Evolutionary conservation across 1,140 invertebrate species (phyloP).

Genomic region (Heliothis subflexa): DNA sequence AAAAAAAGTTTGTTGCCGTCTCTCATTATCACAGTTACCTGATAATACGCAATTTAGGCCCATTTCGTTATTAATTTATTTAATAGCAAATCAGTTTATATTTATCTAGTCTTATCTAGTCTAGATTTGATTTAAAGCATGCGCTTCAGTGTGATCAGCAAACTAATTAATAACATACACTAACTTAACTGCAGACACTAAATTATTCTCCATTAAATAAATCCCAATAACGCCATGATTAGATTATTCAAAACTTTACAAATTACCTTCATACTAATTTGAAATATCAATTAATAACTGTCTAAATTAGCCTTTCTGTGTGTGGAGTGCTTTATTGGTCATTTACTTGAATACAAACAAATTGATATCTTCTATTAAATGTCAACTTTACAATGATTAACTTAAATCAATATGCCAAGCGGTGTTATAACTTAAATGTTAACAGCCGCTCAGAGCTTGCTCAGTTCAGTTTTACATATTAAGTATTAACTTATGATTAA

Average conservation of each 20-base stretch:
- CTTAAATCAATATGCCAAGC: conserved; percentile 3
- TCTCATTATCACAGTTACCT: background rate
- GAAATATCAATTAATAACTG: conserved; percentile 2
- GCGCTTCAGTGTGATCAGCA: no score
- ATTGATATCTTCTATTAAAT: conserved; percentile 14
- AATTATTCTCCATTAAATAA: no score
- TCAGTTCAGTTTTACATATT: background rate
- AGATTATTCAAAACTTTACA: no score
- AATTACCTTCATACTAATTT: background rate
- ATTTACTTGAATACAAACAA: conserved; percentile 17
- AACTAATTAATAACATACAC: no score
- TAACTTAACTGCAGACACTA: no score
- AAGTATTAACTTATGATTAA: no score
- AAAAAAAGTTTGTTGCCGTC: conserved; percentile 13
- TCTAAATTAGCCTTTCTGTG: background rate
- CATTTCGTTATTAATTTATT: background rate
- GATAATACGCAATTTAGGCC: background rate
- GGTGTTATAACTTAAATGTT: background rate
- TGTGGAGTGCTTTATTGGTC: background rate
- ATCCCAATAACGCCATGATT: no score
- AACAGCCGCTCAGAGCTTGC: background rate
- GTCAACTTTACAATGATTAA: background rate
- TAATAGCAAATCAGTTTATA: background rate
- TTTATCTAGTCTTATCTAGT: no score
- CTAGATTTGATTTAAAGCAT: no score